A percentile compares a stretch with the other conserved stretches of the same genome.
Evolutionary conservation across 2,888 invertebrate genomes (phyloP).

Genomic region (Suillia variegata): DNA sequence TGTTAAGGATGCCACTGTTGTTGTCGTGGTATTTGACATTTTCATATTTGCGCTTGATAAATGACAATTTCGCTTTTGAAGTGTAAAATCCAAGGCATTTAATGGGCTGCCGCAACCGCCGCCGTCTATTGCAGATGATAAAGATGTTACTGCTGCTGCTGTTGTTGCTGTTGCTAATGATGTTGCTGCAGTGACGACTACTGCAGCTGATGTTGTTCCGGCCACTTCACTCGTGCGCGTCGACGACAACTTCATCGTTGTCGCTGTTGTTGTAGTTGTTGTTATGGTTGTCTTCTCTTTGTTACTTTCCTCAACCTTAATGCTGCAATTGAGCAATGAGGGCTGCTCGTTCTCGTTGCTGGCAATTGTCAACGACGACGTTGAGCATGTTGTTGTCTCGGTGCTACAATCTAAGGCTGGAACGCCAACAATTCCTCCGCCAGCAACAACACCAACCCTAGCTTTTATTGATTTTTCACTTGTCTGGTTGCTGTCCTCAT

Average conservation of each 20-base stretch:
- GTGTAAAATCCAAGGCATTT: slow-evolving; percentile 7
- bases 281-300: slow-evolving; percentile 22
- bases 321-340: neutral
- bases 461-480: slow-evolving; percentile 20
- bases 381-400: slow-evolving; percentile 21
- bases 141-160: no score
- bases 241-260: no score
- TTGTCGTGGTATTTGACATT: slow-evolving; percentile 1
- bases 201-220: no score
- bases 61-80: slow-evolving; percentile 13
- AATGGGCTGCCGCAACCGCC: neutral
- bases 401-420: slow-evolving; percentile 26
- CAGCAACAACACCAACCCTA: no score
- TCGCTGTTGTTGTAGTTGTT: slow-evolving; percentile 20
- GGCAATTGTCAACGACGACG: slow-evolving; percentile 14
- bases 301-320: neutral
- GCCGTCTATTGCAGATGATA: slow-evolving; percentile 10
- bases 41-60: slow-evolving; percentile 3
- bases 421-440: no score
- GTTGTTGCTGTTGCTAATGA: no score
- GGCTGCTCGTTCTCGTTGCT: no score
- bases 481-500: slow-evolving; percentile 5
- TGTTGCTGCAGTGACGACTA: no score
- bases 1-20: slow-evolving; percentile 4
- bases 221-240: no score